Percentiles rank a stretch among this genome's conserved stretches.
phyloP scores from a whole-genome alignment of 2,113 vertebrate genomes.

The Scomber japonicus region DNA sequence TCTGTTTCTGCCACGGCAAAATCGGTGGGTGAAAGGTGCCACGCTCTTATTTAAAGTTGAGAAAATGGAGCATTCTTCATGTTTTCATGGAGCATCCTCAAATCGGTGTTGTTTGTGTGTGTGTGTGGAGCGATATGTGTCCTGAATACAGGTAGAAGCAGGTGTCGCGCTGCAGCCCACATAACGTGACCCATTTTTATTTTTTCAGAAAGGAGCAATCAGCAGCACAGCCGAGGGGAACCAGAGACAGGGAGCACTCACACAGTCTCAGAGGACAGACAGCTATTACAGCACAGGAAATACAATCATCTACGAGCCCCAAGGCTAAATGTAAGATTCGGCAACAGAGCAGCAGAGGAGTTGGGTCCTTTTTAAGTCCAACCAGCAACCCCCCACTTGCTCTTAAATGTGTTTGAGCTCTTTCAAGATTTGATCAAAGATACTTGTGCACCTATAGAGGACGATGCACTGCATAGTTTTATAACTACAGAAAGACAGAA shows the following conservation, averaged over 20 bases:
- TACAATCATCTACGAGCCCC: slow-evolving; percentile 78
- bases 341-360: slow-evolving; percentile 60
- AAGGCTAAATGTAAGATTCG: slow-evolving; percentile 74
- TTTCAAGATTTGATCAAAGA: slow-evolving; percentile 60
- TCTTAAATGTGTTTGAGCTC: slow-evolving; percentile 41
- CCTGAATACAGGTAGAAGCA: slow-evolving; percentile 58
- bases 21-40: neutral
- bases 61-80: neutral
- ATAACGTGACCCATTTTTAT: slow-evolving; percentile 81
- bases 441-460: slow-evolving; percentile 44
- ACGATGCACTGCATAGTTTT: slow-evolving; percentile 15
- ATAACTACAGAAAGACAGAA: slow-evolving; percentile 29
- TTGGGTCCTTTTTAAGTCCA: slow-evolving; percentile 63
- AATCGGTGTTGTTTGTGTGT: neutral
- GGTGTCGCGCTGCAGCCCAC: slow-evolving; percentile 56
- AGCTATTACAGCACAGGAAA: slow-evolving; percentile 80
- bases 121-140: neutral
- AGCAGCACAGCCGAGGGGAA: slow-evolving; percentile 68
- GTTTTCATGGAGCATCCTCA: neutral
- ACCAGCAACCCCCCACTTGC: slow-evolving; percentile 30
- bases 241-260: slow-evolving; percentile 68
- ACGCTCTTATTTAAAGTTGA: slow-evolving; percentile 20
- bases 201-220: slow-evolving; percentile 72
- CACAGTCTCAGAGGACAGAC: slow-evolving; percentile 71
- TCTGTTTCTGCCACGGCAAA: slow-evolving; percentile 9